Evolutionary conservation across 2,888 invertebrate species (phyloP).

Genomic region (Phragmatobia fuliginosa): DNA sequence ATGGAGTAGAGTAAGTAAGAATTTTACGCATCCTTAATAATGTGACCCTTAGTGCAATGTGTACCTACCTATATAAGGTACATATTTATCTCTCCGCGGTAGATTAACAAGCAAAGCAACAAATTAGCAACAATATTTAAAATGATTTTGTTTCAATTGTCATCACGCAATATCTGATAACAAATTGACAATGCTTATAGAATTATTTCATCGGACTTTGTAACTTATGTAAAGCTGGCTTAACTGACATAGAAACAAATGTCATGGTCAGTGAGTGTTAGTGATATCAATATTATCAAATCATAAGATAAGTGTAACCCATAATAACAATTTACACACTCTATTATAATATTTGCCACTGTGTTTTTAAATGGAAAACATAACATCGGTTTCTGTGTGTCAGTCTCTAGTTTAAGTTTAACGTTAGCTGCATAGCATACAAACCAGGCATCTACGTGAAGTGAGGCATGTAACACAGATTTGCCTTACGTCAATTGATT

Average conservation of each 20-base stretch:
- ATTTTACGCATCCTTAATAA: not conserved
- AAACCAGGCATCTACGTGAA: not conserved
- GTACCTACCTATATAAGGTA: no score
- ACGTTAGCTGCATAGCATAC: slow-evolving; percentile 4
- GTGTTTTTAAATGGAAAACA: not conserved
- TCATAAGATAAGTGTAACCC: not conserved
- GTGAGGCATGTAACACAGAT: not conserved
- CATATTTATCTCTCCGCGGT: not conserved
- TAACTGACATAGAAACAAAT: not conserved
- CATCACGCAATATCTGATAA: not conserved
- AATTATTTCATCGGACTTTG: not conserved
- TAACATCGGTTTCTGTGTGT: not conserved
- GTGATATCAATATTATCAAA: not conserved
- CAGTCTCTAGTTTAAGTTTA: not conserved
- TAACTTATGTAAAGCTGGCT: not conserved
- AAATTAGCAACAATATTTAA: not conserved
- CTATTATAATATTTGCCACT: not conserved
- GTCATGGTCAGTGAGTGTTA: not conserved
- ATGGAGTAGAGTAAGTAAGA: not conserved
- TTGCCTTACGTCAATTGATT: not conserved
- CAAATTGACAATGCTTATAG: not conserved
- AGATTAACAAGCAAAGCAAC: not conserved
- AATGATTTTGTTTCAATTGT: not conserved
- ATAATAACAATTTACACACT: not conserved
- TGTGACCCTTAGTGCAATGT: not conserved